Evolutionary conservation across 1,140 invertebrate genomes (phyloP).

Genomic region (Drosophila pallidifrons): DNA sequence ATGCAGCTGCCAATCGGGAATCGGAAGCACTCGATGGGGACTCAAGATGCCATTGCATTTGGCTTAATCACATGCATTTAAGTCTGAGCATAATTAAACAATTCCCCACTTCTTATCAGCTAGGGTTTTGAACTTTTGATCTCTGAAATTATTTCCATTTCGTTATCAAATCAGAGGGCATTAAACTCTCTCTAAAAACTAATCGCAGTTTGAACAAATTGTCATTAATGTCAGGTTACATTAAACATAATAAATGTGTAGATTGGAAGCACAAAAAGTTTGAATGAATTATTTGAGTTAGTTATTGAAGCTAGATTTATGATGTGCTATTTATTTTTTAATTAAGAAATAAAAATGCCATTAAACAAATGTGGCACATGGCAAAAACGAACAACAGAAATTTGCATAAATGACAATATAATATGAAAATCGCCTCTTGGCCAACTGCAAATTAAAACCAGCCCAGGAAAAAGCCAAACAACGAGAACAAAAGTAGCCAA

Average conservation of each 20-base stretch:
- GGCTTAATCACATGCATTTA: constrained; percentile 1
- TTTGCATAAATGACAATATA: constrained; percentile 31
- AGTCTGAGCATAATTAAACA: neutral
- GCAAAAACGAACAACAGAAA: constrained; percentile 12
- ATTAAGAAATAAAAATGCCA: constrained; percentile 39
- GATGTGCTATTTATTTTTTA: constrained; percentile 42
- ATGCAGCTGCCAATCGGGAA: constrained; percentile 21
- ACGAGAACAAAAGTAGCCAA: constrained; percentile 29
- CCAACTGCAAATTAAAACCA: constrained; percentile 28
- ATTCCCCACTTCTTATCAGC: neutral
- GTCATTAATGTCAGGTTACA: neutral
- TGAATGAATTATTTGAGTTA: neutral
- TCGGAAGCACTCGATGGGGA: constrained; percentile 9
- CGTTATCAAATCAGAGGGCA: neutral
- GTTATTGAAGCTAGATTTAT: constrained; percentile 31
- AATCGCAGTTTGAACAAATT: neutral
- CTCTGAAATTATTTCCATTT: neutral
- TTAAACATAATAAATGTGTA: neutral
- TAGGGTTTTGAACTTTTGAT: no score
- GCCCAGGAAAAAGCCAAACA: constrained; percentile 8
- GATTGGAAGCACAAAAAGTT: constrained; percentile 1
- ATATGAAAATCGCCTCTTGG: constrained; percentile 26
- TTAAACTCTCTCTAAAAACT: neutral
- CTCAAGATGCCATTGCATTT: constrained; percentile 8
- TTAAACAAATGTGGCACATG: constrained; percentile 31